Base-by-base conservation (phyloP, 2,113 vertebrate genomes). In the Marmota monax region DNA sequence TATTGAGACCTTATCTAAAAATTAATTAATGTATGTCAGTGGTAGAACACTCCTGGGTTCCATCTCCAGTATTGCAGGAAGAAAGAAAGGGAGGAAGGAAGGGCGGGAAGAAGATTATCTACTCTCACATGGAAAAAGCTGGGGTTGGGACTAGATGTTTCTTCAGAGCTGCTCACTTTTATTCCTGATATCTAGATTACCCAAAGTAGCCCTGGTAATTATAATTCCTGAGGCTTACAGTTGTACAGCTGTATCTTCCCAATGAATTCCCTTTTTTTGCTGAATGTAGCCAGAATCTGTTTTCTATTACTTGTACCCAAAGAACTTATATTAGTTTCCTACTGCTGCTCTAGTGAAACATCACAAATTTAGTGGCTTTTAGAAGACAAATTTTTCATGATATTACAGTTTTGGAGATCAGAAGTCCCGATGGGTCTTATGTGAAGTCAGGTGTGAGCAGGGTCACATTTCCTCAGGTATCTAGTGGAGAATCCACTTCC, bases 241-340 rank as follows among this genome's bases (percentile, higher is more conserved):
- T 65, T 70, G 12, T 29, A 78, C n/a, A 65, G 20, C 12, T 73
- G 3, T 14, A 51, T 27, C 42, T 23, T 70, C 42, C 27, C 61
- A 82, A 4, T 16, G 8, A 88, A 42, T 70, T 89, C 14, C n/a
- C 16, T 51, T 70, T 29, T 78, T 78, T 78, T 70, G 14, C 58
- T 82, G 53, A 29, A 65, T 53, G 51, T n/a, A 72, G 16, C 39
- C 73, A 61, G 83, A 95, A 16, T 87, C 82, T 88, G 25, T 88
- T 91, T 63, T 94, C 86, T 88, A 77, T 34, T 58, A 45, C 42
- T 78, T 84, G 10, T 20, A 86, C 16, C n/a, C 63, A 84, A n/a
- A 93, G 48, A 95, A 79, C 25, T 53, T 89, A 27, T 27, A 61
- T 80, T 70, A 16, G 45, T 84, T 93, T 95, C 88, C 37, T 84